Evolutionary conservation across 2,113 vertebrate species (phyloP).

Genomic region (Prochilodus magdalenae): DNA sequence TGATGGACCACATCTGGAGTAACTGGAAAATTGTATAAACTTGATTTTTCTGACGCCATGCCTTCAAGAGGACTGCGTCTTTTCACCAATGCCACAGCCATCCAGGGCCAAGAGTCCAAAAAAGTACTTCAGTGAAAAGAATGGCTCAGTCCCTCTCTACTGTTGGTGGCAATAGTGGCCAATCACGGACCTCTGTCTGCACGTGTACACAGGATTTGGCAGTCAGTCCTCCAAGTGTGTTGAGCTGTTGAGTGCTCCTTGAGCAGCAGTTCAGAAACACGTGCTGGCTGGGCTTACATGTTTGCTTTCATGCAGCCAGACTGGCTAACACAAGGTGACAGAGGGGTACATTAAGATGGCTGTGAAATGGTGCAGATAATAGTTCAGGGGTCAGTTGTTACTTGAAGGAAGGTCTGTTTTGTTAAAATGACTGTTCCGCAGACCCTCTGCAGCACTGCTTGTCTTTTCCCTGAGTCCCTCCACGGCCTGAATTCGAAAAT

Average conservation of each 20-base stretch:
- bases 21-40: too few relatives aligned
- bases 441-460: not conserved
- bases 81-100: not conserved
- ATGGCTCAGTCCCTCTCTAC: not conserved
- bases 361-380: not conserved
- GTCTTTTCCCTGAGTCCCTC: not conserved
- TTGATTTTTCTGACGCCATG: too few relatives aligned
- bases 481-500: constrained; percentile 2
- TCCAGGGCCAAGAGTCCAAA: not conserved
- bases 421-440: not conserved
- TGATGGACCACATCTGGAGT: too few relatives aligned
- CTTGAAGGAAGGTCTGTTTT: not conserved
- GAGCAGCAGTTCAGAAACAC: not conserved
- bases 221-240: too few relatives aligned
- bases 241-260: too few relatives aligned
- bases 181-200: not conserved
- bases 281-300: not conserved
- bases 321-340: not conserved
- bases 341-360: not conserved
- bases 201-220: too few relatives aligned
- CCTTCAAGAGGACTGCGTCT: not conserved
- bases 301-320: not conserved
- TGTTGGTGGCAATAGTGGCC: not conserved
- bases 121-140: not conserved
- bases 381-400: not conserved